Base-by-base conservation (phyloP, 2,113 vertebrate genomes). In the Notarius lentiginosus region DNA sequence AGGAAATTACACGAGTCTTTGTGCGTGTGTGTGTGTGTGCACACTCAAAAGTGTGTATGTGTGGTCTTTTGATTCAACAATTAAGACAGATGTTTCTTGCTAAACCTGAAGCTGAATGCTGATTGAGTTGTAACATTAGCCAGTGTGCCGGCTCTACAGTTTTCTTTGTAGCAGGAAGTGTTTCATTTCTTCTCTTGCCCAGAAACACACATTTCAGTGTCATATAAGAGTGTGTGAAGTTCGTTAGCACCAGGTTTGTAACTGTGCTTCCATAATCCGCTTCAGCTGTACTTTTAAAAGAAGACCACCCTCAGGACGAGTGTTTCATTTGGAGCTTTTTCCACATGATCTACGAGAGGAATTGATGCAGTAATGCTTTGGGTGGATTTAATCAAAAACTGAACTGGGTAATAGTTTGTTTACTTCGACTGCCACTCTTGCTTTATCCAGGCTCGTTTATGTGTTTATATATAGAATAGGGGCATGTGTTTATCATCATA, bases 41-140 rank as follows among this genome's bases (percentile, higher is more conserved):
- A 0, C 4, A 4, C 41, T 0, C 41, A 24, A 5, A 51, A 49
- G 72, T 51, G 47, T 75, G 47, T 24, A 82, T 77, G 56, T 85
- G 84, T 76, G 58, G 61, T 70, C 76, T 80, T 24, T 58, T 61
- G 55, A 80, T 12, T 22, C 70, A 83, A 83, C 86, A 76, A 66
- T 87, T 83, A 77, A 77, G 70, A 65, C 86, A 75, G 80, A 83
- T 87, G 86, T 83, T 87, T 65, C 56, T 65, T 55, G 80, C 58
- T 83, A 41, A 87, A 83, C 70, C n/a, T n/a, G 15, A 76, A 87
- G 47, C 47, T n/a, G 11, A 76, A 82, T 53, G 68, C 41, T 87
- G 86, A 87, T 83, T 87, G 79, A 83, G 80, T 47, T 87, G 86
- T 87, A 87, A 87, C 86, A 76, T 87, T 87, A 83, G n/a, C 79